phyloP scores from a whole-genome alignment of 2,888 invertebrate species.

The Hyposoter didymator region DNA sequence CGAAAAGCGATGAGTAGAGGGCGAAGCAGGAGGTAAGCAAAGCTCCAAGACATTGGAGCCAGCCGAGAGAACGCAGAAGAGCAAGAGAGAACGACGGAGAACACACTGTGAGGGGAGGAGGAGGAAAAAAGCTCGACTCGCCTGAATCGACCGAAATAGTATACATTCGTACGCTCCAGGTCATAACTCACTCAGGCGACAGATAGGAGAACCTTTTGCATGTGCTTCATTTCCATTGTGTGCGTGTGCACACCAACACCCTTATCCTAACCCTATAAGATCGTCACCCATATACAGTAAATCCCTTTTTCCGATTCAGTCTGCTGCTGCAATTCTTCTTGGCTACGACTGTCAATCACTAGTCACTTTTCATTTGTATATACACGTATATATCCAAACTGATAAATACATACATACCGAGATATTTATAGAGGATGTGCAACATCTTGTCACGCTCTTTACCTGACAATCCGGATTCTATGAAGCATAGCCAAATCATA shows the following conservation, averaged over 20 bases:
- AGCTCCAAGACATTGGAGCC: constrained; percentile 33
- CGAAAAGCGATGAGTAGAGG: constrained; percentile 63
- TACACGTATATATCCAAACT: not conserved
- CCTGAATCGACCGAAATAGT: constrained; percentile 67
- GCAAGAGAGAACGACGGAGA: constrained; percentile 33
- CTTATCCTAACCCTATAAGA: not conserved
- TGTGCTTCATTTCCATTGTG: constrained; percentile 36
- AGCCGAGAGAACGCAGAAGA: constrained; percentile 48
- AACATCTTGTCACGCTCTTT: not conserved
- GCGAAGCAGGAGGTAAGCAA: constrained; percentile 55
- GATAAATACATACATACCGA: not conserved
- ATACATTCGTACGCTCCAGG: constrained; percentile 63
- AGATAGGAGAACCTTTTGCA: constrained; percentile 53
- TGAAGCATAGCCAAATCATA: not conserved
- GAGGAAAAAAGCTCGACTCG: constrained; percentile 59
- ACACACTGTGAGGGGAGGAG: constrained; percentile 44
- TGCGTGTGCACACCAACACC: not conserved
- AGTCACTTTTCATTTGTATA: constrained; percentile 23
- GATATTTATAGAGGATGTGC: not conserved
- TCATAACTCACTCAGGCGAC: constrained; percentile 66
- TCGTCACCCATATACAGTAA: constrained; percentile 38
- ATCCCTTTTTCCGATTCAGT: constrained; percentile 40
- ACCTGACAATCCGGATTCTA: not conserved
- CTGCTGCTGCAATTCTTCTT: constrained; percentile 17
- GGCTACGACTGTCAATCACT: constrained; percentile 16